Conservation (phyloP, 2,888 invertebrate species). For the Dioctria linearis region DNA sequence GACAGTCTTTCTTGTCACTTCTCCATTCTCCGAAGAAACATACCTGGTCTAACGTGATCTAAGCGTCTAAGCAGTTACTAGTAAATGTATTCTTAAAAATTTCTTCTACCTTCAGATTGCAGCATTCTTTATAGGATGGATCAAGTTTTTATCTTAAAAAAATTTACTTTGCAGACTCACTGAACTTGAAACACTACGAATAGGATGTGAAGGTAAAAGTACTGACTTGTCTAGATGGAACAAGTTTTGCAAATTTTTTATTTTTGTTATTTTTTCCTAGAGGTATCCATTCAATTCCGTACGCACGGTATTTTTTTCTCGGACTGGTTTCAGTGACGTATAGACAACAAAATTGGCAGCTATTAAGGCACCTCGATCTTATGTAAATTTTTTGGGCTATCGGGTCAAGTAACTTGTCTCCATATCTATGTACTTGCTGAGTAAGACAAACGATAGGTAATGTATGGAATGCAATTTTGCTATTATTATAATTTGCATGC, state of each 20-base stretch:
- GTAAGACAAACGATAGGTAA: too few relatives aligned
- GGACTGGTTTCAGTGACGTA: background rate
- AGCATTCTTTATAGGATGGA: background rate
- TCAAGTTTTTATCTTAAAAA: too few relatives aligned
- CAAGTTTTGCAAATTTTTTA: too few relatives aligned
- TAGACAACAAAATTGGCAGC: background rate
- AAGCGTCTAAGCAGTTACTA: background rate
- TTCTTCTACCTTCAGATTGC: background rate
- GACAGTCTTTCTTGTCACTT: too few relatives aligned
- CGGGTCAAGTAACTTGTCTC: background rate
- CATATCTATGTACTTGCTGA: too few relatives aligned
- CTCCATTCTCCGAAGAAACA: too few relatives aligned
- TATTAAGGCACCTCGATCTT: background rate
- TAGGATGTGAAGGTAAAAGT: background rate
- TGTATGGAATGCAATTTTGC: too few relatives aligned
- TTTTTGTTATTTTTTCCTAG: too few relatives aligned
- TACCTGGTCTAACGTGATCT: too few relatives aligned
- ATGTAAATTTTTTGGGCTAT: background rate
- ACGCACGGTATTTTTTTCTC: background rate
- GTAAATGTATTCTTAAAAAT: background rate
- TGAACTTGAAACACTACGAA: background rate
- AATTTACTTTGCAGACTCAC: background rate
- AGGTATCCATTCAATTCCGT: background rate
- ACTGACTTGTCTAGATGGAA: too few relatives aligned
- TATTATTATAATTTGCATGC: too few relatives aligned